Conservation (phyloP, 1,140 invertebrate genomes). For the Araneus ventricosus region DNA sequence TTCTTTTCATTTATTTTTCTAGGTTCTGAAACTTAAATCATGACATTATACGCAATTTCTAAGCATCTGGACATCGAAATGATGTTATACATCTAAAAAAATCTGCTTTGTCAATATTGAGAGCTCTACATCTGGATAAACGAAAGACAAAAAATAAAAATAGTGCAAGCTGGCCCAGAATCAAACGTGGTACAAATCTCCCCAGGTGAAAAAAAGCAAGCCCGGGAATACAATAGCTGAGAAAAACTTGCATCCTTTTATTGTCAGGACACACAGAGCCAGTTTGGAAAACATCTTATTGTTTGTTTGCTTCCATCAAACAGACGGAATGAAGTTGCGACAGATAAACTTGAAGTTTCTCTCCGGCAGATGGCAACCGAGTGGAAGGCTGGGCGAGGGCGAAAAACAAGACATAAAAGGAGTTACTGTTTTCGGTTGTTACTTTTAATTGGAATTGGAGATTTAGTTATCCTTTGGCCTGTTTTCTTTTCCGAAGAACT, state of each 20-base stretch:
- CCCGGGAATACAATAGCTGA: neutral
- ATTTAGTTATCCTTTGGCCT: neutral
- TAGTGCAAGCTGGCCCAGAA: too few species aligned
- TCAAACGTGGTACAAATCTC: too few species aligned
- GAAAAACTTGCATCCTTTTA: neutral
- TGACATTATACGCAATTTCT: too few species aligned
- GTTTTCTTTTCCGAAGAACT: neutral
- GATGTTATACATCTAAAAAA: too few species aligned
- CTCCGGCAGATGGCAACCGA: neutral
- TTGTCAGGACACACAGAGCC: neutral
- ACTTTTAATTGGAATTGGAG: slow-evolving; percentile 51
- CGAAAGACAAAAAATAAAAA: too few species aligned
- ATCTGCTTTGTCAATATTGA: too few species aligned
- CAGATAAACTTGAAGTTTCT: slow-evolving; percentile 26
- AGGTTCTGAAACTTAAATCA: neutral
- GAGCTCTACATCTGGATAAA: too few species aligned
- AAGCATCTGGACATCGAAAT: too few species aligned
- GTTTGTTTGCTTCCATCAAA: slow-evolving; percentile 11
- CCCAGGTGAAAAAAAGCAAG: neutral
- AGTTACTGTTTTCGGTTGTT: slow-evolving; percentile 15
- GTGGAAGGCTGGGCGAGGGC: neutral
- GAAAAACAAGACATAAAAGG: neutral
- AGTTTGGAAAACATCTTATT: neutral
- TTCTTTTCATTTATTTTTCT: neutral
- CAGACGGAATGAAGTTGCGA: slow-evolving; percentile 1